Evolutionary conservation across 2,113 vertebrate species (phyloP), one percentile per base, ranked within the genome.

Genomic region (Atrichornis clamosus): DNA sequence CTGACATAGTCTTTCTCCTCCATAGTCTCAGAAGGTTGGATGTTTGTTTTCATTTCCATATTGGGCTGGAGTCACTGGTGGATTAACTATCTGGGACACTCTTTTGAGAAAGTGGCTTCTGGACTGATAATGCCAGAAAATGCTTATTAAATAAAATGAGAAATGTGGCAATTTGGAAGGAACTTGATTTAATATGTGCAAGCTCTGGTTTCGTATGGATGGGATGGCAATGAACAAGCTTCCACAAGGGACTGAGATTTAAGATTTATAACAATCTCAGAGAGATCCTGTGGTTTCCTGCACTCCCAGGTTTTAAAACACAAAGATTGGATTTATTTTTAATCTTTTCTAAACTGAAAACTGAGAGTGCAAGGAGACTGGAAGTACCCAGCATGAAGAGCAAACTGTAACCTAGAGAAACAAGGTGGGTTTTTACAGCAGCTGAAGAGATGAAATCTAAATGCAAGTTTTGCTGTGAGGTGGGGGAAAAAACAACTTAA

Each of bases 81-180:
- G 93, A 86, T 96, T 94, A 93, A 77, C 70, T 87, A 74, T 96
- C 84, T 96, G 73, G 94, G 94, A 85, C 70, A 5, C 42, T 84
- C 24, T 49, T 73, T 44, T 39, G 41, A 67, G 65, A 63, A 82
- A 49, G 50, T 74, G 82, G 56, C 65, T 89, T 94, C 89, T 82
- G 39, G 41, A 14, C 75, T 59, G 47, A 32, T 80, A 77, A 74
- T 72, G 42, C 85, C 42, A 33, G 85, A 93, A 96, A 92, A 69
- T 49, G 90, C 87, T 77, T 84, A 75, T 86, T 94, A 64, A 76
- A 88, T 89, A 73, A 95, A 73, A 94, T 42, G n/a, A 80, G 55
- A 64, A 83, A 44, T 1, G 0, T 35, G 47, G 15, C 33, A 16
- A 17, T 58, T 70, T 35, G 41, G 37, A 50, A 89, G 65, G 56